These are phyloP conservation scores for Callaeas wilsoni DNA, from an alignment of 2,113 vertebrate genomes.

Conservation along the genomic window DNA sequence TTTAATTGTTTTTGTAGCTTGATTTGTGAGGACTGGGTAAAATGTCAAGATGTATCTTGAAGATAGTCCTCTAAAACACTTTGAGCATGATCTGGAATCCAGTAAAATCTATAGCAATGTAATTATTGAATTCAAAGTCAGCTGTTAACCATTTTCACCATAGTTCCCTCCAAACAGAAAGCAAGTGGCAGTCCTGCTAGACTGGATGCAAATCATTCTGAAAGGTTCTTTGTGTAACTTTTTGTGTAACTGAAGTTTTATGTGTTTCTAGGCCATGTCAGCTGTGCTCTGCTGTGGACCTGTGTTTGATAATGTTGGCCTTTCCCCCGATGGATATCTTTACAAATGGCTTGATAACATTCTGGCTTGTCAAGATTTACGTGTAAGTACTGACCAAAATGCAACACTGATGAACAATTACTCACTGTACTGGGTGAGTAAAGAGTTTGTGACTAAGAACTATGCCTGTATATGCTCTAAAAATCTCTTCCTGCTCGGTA, in stretches of 20 bases:
- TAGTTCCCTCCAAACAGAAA: background rate
- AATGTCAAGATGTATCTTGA: background rate
- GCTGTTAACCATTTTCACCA: background rate
- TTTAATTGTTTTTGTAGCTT: background rate
- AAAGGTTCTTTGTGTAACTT: background rate
- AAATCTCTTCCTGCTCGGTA: background rate
- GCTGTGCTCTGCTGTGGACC: slow-evolving; percentile 96
- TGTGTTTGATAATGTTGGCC: slow-evolving; percentile 96
- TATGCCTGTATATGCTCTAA: background rate
- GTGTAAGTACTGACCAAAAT: slow-evolving; percentile 75
- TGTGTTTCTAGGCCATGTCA: slow-evolving; percentile 87
- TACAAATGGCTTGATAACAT: slow-evolving; percentile 99
- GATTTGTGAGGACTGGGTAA: background rate
- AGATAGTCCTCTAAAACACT: background rate
- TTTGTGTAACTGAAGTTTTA: background rate
- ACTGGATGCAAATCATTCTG: background rate
- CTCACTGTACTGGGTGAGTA: background rate
- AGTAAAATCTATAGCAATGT: background rate
- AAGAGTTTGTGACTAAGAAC: background rate
- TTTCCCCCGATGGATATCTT: slow-evolving; percentile 95
- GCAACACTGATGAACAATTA: background rate
- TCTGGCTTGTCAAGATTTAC: slow-evolving; percentile 93
- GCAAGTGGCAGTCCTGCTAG: background rate
- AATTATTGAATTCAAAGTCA: background rate
- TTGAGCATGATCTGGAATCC: background rate